Percentiles rank a stretch among this genome's conserved stretches.
These are phyloP conservation scores for Nestor notabilis DNA, from an alignment of 2,113 vertebrate genomes.

Conservation along the genomic window DNA sequence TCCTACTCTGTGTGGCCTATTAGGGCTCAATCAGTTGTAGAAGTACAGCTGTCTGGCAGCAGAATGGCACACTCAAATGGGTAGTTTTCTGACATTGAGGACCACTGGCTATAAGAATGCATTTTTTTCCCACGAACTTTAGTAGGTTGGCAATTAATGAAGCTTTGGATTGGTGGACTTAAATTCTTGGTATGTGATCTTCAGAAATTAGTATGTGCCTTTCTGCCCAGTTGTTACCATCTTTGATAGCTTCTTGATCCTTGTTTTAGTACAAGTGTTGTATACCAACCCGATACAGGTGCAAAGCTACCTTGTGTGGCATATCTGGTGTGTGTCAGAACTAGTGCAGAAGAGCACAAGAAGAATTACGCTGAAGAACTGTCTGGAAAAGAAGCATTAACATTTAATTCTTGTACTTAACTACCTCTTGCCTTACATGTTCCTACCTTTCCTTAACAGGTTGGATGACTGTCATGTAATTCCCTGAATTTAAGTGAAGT, in stretches of 20 bases:
- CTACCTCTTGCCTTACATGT: not conserved
- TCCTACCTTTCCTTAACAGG: not conserved
- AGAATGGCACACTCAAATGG: accelerated
- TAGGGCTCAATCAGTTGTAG: not conserved
- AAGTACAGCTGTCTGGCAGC: not conserved
- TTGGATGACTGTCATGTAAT: not conserved
- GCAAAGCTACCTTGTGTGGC: not conserved
- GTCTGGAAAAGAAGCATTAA: not conserved
- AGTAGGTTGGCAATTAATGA: not conserved
- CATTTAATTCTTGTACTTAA: not conserved
- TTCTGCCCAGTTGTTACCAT: not conserved
- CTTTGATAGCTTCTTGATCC: not conserved
- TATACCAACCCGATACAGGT: not conserved
- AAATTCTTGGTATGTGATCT: not conserved
- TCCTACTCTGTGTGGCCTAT: not conserved
- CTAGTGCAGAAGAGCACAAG: not conserved
- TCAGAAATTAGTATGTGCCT: not conserved
- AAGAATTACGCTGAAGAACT: not conserved
- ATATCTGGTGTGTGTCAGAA: not conserved
- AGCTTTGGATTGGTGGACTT: not conserved
- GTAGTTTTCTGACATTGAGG: not conserved
- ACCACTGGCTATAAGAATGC: not conserved
- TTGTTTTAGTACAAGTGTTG: not conserved
- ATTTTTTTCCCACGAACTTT: not conserved
- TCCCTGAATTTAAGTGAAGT: not conserved